Percentiles rank a stretch among this genome's conserved stretches.
Conservation (phyloP, 2,888 invertebrate genomes). For the Anorthoa munda region DNA sequence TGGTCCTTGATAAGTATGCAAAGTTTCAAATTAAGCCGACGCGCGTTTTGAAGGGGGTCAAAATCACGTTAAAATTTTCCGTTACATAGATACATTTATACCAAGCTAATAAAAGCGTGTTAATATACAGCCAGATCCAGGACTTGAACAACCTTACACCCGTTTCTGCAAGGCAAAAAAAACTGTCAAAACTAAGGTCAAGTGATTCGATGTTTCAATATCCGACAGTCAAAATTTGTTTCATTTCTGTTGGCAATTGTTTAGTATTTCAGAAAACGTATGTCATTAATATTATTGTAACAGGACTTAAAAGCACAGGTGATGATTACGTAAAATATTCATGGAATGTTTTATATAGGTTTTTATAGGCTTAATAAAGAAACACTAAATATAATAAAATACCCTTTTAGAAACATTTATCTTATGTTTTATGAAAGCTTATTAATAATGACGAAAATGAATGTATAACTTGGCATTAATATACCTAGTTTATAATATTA, state of each 20-base stretch:
- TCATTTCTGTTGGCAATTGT: not conserved
- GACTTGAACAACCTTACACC: slow-evolving; percentile 15
- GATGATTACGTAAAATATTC: slow-evolving; percentile 42
- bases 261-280: slow-evolving; percentile 1
- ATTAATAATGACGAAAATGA: slow-evolving; percentile 18
- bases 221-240: not conserved
- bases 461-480: slow-evolving; percentile 1
- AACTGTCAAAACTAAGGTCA: not conserved
- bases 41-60: no score
- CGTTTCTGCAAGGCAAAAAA: slow-evolving; percentile 3
- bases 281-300: slow-evolving; percentile 28
- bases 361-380: slow-evolving; percentile 20
- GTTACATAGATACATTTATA: no score
- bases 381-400: slow-evolving; percentile 6
- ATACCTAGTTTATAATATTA: not conserved
- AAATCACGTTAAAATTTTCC: no score
- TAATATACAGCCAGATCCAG: slow-evolving; percentile 54
- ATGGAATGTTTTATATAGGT: not conserved
- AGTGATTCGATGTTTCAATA: not conserved
- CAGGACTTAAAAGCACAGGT: slow-evolving; percentile 66
- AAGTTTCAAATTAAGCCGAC: no score
- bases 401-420: not conserved
- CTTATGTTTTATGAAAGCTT: slow-evolving; percentile 1
- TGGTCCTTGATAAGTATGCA: no score
- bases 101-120: no score